These are phyloP conservation scores for Diadema setosum DNA, from an alignment of 35 echinoderm and acorn worm species.

Conservation along the genomic window DNA sequence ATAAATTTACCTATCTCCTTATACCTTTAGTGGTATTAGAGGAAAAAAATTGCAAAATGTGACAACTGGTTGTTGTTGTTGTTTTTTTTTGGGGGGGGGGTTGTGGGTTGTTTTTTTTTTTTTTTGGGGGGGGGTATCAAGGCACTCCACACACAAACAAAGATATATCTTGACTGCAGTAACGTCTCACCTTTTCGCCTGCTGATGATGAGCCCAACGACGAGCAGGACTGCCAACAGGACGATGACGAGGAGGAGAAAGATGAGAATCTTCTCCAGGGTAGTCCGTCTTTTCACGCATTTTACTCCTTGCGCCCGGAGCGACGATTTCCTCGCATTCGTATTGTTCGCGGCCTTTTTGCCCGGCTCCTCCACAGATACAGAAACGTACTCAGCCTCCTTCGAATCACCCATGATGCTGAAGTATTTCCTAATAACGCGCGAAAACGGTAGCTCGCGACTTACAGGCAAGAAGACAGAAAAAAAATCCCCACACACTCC, in stretches of 20 bases:
- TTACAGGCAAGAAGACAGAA: too few species aligned
- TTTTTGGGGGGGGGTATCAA: too few species aligned
- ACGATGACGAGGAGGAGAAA: slow-evolving; percentile 13
- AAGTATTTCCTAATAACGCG: background rate
- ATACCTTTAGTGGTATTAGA: too few species aligned
- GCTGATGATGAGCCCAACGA: background rate
- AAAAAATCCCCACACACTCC: too few species aligned
- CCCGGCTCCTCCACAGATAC: slow-evolving; percentile 10
- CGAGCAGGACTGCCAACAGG: slow-evolving; percentile 4
- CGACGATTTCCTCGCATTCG: background rate
- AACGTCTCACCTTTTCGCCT: background rate
- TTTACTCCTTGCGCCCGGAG: background rate
- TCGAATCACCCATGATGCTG: background rate
- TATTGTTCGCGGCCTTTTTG: background rate
- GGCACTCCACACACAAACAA: too few species aligned
- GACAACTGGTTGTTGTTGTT: too few species aligned
- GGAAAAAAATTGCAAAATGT: too few species aligned
- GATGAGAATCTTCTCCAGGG: slow-evolving; percentile 19
- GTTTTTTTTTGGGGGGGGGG: too few species aligned
- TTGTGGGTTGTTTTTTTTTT: too few species aligned
- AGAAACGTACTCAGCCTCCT: slow-evolving; percentile 27
- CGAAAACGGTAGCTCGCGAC: too few species aligned
- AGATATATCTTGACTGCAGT: background rate
- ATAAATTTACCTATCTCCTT: too few species aligned
- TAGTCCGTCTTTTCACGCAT: slow-evolving; percentile 8